Percentiles rank a stretch among this genome's conserved stretches.
Conservation (phyloP, 2,888 invertebrate species). For the Drosophila koepferae region DNA sequence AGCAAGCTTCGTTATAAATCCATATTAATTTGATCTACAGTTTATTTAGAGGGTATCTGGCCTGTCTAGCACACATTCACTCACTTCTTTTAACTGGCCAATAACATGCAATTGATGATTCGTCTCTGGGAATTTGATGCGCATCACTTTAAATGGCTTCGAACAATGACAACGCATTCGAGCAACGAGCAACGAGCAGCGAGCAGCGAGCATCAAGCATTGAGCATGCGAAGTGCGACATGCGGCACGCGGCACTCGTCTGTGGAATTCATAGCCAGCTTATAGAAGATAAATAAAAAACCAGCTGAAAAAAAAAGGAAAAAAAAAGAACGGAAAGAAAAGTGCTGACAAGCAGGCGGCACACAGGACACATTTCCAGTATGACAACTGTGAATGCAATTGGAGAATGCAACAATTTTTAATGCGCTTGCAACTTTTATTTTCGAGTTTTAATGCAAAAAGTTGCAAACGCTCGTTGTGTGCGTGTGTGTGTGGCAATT, state of each 20-base stretch:
- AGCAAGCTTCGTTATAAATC: too few relatives aligned
- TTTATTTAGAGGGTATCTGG: slow-evolving; percentile 2
- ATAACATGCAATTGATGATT: slow-evolving; percentile 35
- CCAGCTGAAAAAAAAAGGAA: background rate
- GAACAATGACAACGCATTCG: slow-evolving; percentile 27
- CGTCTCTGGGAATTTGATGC: slow-evolving; percentile 20
- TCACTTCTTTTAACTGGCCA: slow-evolving; percentile 11
- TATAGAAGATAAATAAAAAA: slow-evolving; percentile 29
- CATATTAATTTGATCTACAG: background rate
- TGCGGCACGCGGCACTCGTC: slow-evolving; percentile 8
- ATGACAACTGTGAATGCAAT: slow-evolving; percentile 58
- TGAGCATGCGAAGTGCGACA: background rate
- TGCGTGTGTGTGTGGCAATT: slow-evolving; percentile 22
- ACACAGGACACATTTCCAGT: slow-evolving; percentile 32
- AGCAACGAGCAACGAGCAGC: slow-evolving; percentile 10
- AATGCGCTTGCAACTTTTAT: slow-evolving; percentile 78
- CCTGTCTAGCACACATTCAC: background rate
- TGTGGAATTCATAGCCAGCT: slow-evolving; percentile 41
- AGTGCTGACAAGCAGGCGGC: slow-evolving; percentile 45
- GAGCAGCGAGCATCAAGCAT: background rate
- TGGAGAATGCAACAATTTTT: slow-evolving; percentile 77
- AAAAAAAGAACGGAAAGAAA: background rate
- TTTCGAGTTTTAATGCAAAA: slow-evolving; percentile 74
- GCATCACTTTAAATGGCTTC: slow-evolving; percentile 30
- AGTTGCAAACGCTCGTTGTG: slow-evolving; percentile 39